Percentiles rank a stretch among this genome's conserved stretches.
Conservation (phyloP, 2,888 invertebrate species). For the Dicyrtoma fusca region DNA sequence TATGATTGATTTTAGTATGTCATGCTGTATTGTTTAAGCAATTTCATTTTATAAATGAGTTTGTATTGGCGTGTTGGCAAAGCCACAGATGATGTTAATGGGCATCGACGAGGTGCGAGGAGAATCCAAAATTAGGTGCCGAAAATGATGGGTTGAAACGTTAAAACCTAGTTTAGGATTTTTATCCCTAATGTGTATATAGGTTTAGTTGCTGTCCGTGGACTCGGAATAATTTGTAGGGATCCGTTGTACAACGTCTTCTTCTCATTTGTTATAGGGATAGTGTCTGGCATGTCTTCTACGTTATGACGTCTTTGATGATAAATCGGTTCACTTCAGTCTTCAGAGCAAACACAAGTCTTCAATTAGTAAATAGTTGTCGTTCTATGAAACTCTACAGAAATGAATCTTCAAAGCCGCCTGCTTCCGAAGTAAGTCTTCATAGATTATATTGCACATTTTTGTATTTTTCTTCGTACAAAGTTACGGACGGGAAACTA, state of each 20-base stretch:
- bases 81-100: constrained; percentile 14
- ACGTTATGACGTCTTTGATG: constrained; percentile 20
- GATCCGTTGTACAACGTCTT: neutral
- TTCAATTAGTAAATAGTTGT: constrained; percentile 27
- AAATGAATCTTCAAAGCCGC: constrained; percentile 22
- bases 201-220: neutral
- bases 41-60: constrained; percentile 14
- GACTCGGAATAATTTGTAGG: constrained; percentile 11
- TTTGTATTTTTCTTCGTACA: too few relatives aligned
- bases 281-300: neutral
- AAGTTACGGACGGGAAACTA: too few relatives aligned
- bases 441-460: constrained; percentile 13
- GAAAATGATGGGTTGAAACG: neutral
- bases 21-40: too few relatives aligned
- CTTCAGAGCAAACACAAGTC: constrained; percentile 10
- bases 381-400: constrained; percentile 1
- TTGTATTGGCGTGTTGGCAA: too few relatives aligned
- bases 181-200: neutral
- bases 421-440: constrained; percentile 29
- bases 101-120: neutral
- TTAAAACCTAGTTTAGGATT: neutral
- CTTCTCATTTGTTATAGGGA: constrained; percentile 20
- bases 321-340: constrained; percentile 27
- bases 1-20: too few relatives aligned
- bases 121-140: neutral